A percentile compares a stretch with the other conserved stretches of the same genome.
phyloP scores from a whole-genome alignment of 2,113 vertebrate species.

The Suricata suricatta region DNA sequence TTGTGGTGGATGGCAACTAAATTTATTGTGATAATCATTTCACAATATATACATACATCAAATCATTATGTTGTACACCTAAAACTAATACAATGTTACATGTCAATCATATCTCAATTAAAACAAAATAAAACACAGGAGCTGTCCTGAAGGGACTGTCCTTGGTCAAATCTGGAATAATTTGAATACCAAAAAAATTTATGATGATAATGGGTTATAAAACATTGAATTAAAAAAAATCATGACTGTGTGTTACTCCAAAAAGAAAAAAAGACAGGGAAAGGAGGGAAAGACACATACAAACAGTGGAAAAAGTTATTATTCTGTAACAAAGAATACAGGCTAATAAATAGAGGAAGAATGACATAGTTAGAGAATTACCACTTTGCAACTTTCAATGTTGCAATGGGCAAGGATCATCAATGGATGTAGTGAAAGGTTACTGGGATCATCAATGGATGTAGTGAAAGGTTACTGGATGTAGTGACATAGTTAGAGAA shows the following conservation, averaged over 20 bases:
- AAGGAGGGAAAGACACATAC: background rate
- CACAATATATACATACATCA: background rate
- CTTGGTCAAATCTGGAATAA: background rate
- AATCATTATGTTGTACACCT: background rate
- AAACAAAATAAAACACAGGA: background rate
- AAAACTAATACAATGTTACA: background rate
- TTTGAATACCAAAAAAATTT: background rate
- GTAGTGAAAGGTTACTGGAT: background rate
- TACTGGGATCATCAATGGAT: background rate
- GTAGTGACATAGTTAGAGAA: background rate
- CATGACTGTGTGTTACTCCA: background rate
- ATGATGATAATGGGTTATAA: background rate
- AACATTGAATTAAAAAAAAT: background rate
- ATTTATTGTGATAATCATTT: background rate
- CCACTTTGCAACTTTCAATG: background rate
- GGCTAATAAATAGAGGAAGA: background rate
- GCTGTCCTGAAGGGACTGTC: background rate
- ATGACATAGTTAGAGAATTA: background rate
- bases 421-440: background rate
- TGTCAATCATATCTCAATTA: background rate
- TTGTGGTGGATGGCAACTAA: background rate
- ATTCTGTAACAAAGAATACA: background rate
- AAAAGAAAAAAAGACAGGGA: background rate
- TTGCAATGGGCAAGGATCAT: background rate
- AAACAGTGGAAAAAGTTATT: background rate